A percentile compares a stretch with the other conserved stretches of the same genome.
Conservation (phyloP, 2,797 vertebrate genomes). For the Amniataba percoides region DNA sequence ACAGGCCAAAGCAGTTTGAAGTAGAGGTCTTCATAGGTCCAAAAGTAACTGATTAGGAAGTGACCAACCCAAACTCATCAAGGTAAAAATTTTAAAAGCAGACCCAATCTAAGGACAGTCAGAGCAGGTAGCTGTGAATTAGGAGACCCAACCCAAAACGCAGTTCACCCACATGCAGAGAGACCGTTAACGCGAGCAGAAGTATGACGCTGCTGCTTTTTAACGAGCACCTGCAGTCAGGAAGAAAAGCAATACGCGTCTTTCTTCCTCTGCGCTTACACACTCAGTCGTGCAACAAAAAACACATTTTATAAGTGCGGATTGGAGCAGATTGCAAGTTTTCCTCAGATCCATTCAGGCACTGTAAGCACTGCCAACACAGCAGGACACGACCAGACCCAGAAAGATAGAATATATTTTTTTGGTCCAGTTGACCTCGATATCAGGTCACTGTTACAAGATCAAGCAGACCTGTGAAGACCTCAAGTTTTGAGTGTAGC, state of each 20-base stretch:
- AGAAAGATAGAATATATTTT: background rate
- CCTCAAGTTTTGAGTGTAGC: background rate
- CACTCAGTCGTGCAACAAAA: background rate
- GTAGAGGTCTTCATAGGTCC: background rate
- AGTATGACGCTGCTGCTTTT: background rate
- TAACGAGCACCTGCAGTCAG: background rate
- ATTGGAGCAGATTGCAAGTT: background rate
- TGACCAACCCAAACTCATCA: background rate
- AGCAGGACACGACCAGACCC: background rate
- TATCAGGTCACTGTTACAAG: background rate
- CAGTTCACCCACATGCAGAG: background rate
- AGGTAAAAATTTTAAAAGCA: background rate
- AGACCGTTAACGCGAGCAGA: background rate
- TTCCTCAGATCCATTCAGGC: background rate
- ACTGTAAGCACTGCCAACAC: background rate
- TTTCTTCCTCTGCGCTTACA: background rate
- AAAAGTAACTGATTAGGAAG: background rate
- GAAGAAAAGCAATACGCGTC: background rate
- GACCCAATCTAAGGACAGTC: background rate
- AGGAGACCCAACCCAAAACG: background rate
- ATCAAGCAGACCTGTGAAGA: slow-evolving; percentile 16
- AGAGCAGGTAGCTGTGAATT: background rate
- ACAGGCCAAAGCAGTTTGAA: background rate
- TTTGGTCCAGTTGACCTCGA: background rate
- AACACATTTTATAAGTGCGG: background rate